Evolutionary conservation across 2,113 vertebrate genomes (phyloP), one percentile per base, ranked within the genome.

Genomic region (Phyllostomus discolor): DNA sequence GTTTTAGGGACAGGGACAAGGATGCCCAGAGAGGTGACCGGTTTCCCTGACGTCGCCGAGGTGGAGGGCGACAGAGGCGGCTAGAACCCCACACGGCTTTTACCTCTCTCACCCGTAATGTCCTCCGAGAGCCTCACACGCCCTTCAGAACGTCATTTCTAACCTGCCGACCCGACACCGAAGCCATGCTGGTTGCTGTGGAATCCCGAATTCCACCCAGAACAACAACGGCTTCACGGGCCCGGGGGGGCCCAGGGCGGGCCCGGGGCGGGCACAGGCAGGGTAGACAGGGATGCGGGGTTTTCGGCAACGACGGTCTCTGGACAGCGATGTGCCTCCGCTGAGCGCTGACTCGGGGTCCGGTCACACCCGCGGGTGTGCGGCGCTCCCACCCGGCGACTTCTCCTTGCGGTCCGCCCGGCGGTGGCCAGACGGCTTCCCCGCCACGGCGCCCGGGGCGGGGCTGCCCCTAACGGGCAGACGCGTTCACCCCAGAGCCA

Each of bases 281-380:
- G 75, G 0, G 1, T 41, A 20, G 10, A n/a, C 9, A 11, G 52
- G 43, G 19, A 24, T 1, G 6, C 2, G 8, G 0, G 43, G 1
- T 14, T 46, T 41, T 81, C 33, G n/a, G 15, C 33, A 19, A n/a
- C 4, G n/a, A 6, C 22, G 38, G 12, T 80, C 38, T 73, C 59
- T 69, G 54, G 69, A 89, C 24, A n/a, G 54, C 31, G n/a, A 48
- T 48, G n/a, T 81, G 31, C 67, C 33, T 91, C 43, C 26, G 10
- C 16, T 28, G 59, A 84, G 66, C 38, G 28, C 43, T 10, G 62
- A 79, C 15, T 62, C n/a, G 5, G 20, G 28, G 28, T 76, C 31
- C n/a, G 11, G 9, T 1, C 43, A 22, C 59, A 46, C 14, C 20
- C 9, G 26, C 15, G 43, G 73, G 57, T 0, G 2, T 0, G 0